These are phyloP conservation scores for Drosophila rellima DNA, from an alignment of 2,888 invertebrate genomes.

Conservation along the genomic window DNA sequence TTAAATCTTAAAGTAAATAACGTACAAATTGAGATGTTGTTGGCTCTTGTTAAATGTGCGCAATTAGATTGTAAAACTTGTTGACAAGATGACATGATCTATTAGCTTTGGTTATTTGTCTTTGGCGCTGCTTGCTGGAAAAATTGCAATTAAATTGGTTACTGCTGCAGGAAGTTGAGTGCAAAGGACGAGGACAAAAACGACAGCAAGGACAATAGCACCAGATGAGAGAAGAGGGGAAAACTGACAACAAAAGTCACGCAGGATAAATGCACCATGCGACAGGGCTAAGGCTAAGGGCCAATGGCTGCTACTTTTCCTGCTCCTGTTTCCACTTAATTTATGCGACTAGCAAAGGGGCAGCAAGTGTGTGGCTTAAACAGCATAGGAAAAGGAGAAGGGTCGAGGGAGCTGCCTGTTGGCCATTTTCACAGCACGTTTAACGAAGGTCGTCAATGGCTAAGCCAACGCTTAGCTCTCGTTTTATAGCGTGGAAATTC, in stretches of 20 bases:
- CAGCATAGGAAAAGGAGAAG: not conserved
- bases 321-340: conserved; percentile 59
- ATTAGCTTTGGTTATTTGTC: conserved; percentile 77
- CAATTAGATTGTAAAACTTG: conserved; percentile 76
- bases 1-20: not conserved
- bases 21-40: conserved; percentile 43
- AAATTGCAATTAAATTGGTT: conserved; percentile 77
- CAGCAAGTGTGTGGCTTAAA: conserved; percentile 3
- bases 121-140: conserved; percentile 55
- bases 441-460: conserved; percentile 64
- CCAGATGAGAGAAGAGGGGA: conserved; percentile 1
- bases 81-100: conserved; percentile 81
- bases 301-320: conserved; percentile 52
- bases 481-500: conserved; percentile 60
- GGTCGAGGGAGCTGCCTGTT: conserved; percentile 39
- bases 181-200: conserved; percentile 50
- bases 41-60: conserved; percentile 55
- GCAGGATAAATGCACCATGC: conserved; percentile 57
- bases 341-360: conserved; percentile 55
- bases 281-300: conserved; percentile 42
- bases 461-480: conserved; percentile 46
- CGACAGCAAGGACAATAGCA: conserved; percentile 34
- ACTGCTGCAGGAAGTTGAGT: conserved; percentile 41
- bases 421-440: conserved; percentile 67
- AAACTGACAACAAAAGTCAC: conserved; percentile 67